These are phyloP conservation scores for Scaptomyza graminum DNA, from an alignment of 1,140 invertebrate species.

Conservation along the genomic window DNA sequence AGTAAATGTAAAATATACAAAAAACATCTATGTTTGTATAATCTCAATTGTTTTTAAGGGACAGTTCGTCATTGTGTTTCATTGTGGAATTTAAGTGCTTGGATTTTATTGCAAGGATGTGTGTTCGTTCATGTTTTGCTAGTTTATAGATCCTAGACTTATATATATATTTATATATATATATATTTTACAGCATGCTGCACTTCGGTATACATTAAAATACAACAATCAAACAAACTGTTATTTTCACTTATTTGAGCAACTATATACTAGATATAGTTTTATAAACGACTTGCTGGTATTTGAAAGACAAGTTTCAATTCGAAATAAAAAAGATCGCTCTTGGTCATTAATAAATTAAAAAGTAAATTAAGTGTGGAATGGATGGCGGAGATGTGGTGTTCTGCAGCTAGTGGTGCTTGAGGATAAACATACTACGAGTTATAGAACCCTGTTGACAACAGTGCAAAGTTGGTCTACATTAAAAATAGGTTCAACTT, in stretches of 20 bases:
- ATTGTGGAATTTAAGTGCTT: conserved; percentile 2
- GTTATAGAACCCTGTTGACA: conserved; percentile 17
- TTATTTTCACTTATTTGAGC: conserved; percentile 34
- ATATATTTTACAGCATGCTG: conserved; percentile 57
- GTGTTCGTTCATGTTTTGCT: conserved; percentile 30
- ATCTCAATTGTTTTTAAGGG: conserved; percentile 58
- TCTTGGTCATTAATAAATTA: conserved; percentile 42
- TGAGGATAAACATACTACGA: conserved; percentile 27
- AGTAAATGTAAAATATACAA: conserved; percentile 29
- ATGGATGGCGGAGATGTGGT: not conserved
- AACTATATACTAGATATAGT: conserved; percentile 24
- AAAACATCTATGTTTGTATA: conserved; percentile 43
- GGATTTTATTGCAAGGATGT: not conserved
- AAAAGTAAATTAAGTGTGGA: conserved; percentile 27
- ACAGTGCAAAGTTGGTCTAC: conserved; percentile 50
- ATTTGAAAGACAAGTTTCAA: conserved; percentile 20
- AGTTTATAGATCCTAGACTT: conserved; percentile 53
- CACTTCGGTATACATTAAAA: conserved; percentile 34
- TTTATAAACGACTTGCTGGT: conserved; percentile 28
- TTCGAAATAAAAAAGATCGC: not conserved
- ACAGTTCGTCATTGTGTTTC: conserved; percentile 12
- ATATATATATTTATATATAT: conserved; percentile 6
- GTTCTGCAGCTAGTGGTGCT: conserved; percentile 18
- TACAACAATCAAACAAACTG: conserved; percentile 25
- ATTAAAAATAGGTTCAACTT: conserved; percentile 63